These are phyloP conservation scores for Drosophila azteca DNA, from an alignment of 1,140 invertebrate species.

Conservation along the genomic window DNA sequence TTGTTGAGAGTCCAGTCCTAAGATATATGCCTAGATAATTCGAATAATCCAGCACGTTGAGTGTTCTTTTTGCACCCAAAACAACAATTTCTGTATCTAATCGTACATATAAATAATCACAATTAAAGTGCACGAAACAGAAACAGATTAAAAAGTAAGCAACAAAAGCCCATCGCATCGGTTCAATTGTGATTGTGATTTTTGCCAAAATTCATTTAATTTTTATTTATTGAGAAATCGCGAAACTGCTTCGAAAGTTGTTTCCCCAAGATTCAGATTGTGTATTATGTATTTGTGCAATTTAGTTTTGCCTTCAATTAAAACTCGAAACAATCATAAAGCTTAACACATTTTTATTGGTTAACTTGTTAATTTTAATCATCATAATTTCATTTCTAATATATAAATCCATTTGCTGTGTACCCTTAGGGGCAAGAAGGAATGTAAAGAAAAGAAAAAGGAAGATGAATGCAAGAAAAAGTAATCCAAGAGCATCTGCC, in stretches of 20 bases:
- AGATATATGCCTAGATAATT: constrained; percentile 55
- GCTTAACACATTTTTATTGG: constrained; percentile 11
- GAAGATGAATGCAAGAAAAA: constrained; percentile 18
- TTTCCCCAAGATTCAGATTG: constrained; percentile 35
- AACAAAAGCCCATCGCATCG: constrained; percentile 12
- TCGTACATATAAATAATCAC: constrained; percentile 23
- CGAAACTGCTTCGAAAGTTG: constrained; percentile 57
- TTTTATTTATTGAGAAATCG: constrained; percentile 51
- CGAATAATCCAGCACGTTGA: constrained; percentile 60
- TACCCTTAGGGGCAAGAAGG: constrained; percentile 14
- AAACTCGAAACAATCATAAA: constrained; percentile 43
- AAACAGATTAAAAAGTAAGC: constrained; percentile 28
- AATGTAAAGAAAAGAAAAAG: constrained; percentile 7
- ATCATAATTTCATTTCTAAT: background rate
- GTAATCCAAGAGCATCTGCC: constrained; percentile 8
- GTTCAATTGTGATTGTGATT: constrained; percentile 64
- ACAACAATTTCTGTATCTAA: constrained; percentile 30
- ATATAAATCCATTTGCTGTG: background rate
- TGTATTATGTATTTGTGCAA: constrained; percentile 67
- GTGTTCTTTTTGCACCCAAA: constrained; percentile 67
- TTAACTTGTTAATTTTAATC: constrained; percentile 4
- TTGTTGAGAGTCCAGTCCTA: constrained; percentile 25
- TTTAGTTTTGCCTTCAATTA: constrained; percentile 71
- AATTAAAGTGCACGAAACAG: constrained; percentile 39
- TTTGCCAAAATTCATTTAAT: constrained; percentile 59